Evolutionary conservation across 1,140 invertebrate species (phyloP).

Genomic region (Meloidogyne hapla): DNA sequence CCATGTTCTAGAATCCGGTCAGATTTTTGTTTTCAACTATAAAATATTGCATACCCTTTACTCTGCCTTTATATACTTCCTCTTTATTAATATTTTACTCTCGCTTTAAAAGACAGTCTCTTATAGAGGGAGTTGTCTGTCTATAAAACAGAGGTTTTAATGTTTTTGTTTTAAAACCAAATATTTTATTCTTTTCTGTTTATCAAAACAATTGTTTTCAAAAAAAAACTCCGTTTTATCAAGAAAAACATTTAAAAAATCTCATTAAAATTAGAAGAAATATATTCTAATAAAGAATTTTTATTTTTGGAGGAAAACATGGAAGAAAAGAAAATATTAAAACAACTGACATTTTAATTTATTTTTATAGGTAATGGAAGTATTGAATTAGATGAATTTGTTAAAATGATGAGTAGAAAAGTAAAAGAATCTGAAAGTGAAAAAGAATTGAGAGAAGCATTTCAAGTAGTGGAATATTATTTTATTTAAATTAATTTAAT

Average conservation of each 20-base stretch:
- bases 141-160: background rate
- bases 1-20: too few relatives aligned
- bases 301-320: constrained; percentile 78
- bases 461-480: constrained; percentile 43
- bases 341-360: constrained; percentile 1
- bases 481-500: constrained; percentile 25
- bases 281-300: background rate
- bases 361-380: constrained; percentile 71
- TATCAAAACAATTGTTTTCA: background rate
- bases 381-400: constrained; percentile 90
- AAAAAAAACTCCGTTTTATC: background rate
- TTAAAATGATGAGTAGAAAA: constrained; percentile 97
- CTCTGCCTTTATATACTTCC: too few relatives aligned
- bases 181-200: background rate
- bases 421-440: constrained; percentile 97
- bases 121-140: background rate
- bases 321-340: constrained; percentile 67
- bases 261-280: too few relatives aligned
- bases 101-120: background rate
- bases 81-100: too few relatives aligned
- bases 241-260: background rate
- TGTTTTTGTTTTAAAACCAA: too few relatives aligned
- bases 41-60: too few relatives aligned
- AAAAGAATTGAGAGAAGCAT: constrained; percentile 70
- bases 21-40: too few relatives aligned